Conservation (phyloP, 2,113 vertebrate genomes). For the Silurus asotus region DNA sequence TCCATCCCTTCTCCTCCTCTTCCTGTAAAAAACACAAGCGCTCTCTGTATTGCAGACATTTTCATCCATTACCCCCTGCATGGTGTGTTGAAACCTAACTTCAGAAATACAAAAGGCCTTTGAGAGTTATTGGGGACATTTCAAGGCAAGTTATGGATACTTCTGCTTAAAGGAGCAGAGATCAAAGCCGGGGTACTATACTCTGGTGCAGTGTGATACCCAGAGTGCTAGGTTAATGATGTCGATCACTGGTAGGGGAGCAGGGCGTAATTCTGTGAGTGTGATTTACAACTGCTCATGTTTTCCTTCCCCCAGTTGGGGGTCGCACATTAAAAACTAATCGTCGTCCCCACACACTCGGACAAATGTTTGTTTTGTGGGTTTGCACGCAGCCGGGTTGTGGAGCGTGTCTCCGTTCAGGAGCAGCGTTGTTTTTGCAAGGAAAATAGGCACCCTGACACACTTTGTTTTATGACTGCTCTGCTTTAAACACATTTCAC, state of each 20-base stretch:
- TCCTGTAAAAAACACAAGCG: slow-evolving; percentile 56
- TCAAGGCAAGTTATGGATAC: slow-evolving; percentile 30
- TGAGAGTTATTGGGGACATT: slow-evolving; percentile 27
- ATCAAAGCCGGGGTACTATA: slow-evolving; percentile 38
- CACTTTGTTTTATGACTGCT: slow-evolving; percentile 36
- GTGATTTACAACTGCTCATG: slow-evolving; percentile 50
- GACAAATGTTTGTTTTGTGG: slow-evolving; percentile 42
- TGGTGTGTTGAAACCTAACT: neutral
- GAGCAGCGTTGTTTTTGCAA: slow-evolving; percentile 24
- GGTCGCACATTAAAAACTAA: slow-evolving; percentile 53
- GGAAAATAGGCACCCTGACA: slow-evolving; percentile 30
- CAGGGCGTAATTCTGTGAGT: slow-evolving; percentile 10
- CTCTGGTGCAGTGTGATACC: slow-evolving; percentile 8
- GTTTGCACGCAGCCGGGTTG: neutral
- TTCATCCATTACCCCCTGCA: slow-evolving; percentile 1
- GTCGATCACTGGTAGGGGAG: slow-evolving; percentile 34
- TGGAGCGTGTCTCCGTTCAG: slow-evolving; percentile 13
- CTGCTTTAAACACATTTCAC: slow-evolving; percentile 46
- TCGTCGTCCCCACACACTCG: slow-evolving; percentile 37
- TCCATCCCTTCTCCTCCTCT: slow-evolving; percentile 75
- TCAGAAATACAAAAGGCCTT: slow-evolving; percentile 13
- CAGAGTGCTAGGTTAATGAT: slow-evolving; percentile 40
- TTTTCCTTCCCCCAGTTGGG: slow-evolving; percentile 46
- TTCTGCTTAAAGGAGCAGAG: slow-evolving; percentile 23
- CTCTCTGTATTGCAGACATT: neutral